phyloP scores from a whole-genome alignment of 2,888 invertebrate species.

The Trachelus tabidus region DNA sequence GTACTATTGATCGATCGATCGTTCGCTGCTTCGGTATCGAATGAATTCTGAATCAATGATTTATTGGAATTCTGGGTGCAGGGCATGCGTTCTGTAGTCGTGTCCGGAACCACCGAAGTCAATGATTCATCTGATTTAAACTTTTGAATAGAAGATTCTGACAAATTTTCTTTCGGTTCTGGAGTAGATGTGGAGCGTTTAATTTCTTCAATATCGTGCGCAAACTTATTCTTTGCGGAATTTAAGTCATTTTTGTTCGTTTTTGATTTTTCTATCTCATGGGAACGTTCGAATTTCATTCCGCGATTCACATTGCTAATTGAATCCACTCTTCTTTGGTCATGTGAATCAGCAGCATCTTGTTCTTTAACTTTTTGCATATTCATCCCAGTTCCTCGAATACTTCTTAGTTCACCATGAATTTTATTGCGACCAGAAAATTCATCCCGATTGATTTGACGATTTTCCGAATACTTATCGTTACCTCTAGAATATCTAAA shows the following conservation, averaged over 20 bases:
- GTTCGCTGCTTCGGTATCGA: neutral
- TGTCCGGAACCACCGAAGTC: neutral
- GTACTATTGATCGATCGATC: neutral
- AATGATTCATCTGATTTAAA: neutral
- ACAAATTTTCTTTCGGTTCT: neutral
- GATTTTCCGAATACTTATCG: neutral
- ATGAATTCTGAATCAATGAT: neutral
- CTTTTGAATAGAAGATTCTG: neutral
- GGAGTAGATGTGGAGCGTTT: neutral
- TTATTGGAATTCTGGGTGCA: neutral
- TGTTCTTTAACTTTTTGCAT: neutral
- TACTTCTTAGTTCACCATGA: neutral
- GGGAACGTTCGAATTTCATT: neutral
- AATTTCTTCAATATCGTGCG: neutral
- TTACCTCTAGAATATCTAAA: neutral
- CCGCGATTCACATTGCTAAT: neutral
- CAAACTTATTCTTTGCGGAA: neutral
- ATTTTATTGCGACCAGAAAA: neutral
- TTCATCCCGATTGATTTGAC: neutral
- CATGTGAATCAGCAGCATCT: neutral
- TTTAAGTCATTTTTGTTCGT: neutral
- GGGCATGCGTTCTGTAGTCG: neutral
- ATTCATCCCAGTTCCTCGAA: neutral
- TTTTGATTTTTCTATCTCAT: neutral
- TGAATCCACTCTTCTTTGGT: neutral